Evolutionary conservation across 64 coral and sea anemone species (phyloP), one percentile per base, ranked within the genome.

Genomic region (Montipora sp.): DNA sequence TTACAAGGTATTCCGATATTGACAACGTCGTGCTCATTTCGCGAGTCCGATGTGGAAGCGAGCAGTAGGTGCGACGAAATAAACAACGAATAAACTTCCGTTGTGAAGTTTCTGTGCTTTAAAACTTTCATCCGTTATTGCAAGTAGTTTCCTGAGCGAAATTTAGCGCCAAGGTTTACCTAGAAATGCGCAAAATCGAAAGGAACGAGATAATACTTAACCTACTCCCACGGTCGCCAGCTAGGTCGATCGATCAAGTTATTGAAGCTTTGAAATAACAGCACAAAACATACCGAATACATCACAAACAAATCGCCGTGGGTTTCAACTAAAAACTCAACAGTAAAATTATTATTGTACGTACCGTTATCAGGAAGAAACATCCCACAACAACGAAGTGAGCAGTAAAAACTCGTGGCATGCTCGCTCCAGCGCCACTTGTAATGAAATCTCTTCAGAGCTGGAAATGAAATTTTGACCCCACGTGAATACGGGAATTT

Each of bases 401-500:
- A 7, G 21, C 61, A 2, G 45, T 45, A 4, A 67, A 5, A 83
- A 50, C 18, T 18, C 63, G 60, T 36, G 5, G 43, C 46, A 85
- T 68, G 7, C 44, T 85, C 65, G 45, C 66, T 13, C 1, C 12
- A 9, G 4, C 21, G 3, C 5, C 43, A 16, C 18, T 15, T 8
- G 19, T 81, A 2, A 16, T 27, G 63, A 14, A 72, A 68, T 66
- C 43, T 85, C 59, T 65, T 85, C 21, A 70, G 57, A 16, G 18
- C 19, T 46, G 82, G 55, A 84, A 68, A 65, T 51, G 67, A 48
- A 85, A 22, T 3, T 70, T 14, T 18, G 65, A 85, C 61, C 82
- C 82, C 82, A 85, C 82, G 82, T 85, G 82, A 85, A 71, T 46
- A 65, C 43, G 45, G 82, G 82, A 68, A 67, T 83, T 71, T 82